Evolutionary conservation across 2,888 invertebrate genomes (phyloP).

Genomic region (Panopea generosa): DNA sequence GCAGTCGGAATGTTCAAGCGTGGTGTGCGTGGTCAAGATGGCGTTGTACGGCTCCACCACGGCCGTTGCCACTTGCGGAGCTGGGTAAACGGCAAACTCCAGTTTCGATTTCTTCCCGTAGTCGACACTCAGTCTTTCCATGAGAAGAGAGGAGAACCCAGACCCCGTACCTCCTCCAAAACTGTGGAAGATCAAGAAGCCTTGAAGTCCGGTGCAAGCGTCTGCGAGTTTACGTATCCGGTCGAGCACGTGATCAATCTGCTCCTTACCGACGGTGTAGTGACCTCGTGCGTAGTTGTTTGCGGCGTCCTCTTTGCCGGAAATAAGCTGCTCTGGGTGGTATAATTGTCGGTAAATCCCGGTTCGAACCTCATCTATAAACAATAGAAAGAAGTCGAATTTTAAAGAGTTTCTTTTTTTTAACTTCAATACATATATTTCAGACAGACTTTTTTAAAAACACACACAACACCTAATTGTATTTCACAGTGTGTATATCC

Average conservation of each 20-base stretch:
- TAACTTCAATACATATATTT: no score
- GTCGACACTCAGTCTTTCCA: slow-evolving; percentile 94
- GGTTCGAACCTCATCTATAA: neutral
- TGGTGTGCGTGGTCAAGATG: no score
- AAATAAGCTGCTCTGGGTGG: slow-evolving; percentile 17
- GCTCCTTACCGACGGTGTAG: slow-evolving; percentile 19
- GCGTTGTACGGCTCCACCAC: slow-evolving; percentile 99
- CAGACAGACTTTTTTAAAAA: no score
- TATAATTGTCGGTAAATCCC: neutral
- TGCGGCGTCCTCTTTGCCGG: slow-evolving; percentile 9
- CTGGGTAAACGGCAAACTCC: slow-evolving; percentile 94
- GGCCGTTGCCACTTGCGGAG: slow-evolving; percentile 95
- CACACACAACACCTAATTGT: no score
- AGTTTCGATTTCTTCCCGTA: no score
- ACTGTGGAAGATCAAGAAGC: no score
- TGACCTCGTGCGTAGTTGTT: no score
- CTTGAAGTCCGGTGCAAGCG: slow-evolving; percentile 14
- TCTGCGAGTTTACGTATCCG: slow-evolving; percentile 14
- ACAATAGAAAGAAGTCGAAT: no score
- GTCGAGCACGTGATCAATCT: slow-evolving; percentile 10
- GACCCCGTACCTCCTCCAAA: no score
- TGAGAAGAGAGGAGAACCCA: slow-evolving; percentile 92
- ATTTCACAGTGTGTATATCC: no score
- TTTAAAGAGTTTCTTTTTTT: no score
- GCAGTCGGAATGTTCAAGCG: slow-evolving; percentile 96